Evolutionary conservation across 2,113 vertebrate species (phyloP).

Genomic region (Lepidothrix coronata): DNA sequence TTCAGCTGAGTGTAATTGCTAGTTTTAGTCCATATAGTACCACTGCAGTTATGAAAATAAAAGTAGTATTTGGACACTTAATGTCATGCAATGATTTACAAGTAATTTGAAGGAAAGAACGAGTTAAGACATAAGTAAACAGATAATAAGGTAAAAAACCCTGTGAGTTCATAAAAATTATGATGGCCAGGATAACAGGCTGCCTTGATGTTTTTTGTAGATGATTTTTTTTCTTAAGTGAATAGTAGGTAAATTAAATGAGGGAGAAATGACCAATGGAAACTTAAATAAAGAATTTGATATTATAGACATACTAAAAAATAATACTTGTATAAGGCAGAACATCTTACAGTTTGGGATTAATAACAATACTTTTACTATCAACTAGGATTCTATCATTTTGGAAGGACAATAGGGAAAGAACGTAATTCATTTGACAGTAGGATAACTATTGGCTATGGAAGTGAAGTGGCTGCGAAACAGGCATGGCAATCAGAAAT

Average conservation of each 20-base stretch:
- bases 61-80: neutral
- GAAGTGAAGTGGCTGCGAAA: neutral
- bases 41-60: neutral
- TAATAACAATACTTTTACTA: neutral
- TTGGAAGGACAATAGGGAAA: neutral
- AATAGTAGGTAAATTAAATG: neutral
- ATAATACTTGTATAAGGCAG: neutral
- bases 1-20: neutral
- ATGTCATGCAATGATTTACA: neutral
- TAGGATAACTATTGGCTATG: neutral
- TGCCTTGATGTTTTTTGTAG: neutral
- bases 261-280: neutral
- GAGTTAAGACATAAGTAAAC: neutral
- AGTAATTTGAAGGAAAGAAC: neutral
- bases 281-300: neutral
- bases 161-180: neutral
- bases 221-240: neutral
- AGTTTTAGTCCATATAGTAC: neutral
- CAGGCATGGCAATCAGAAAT: neutral
- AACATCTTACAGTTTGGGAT: neutral
- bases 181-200: neutral
- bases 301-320: neutral
- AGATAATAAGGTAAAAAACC: neutral
- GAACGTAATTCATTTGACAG: neutral
- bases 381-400: neutral